These are phyloP conservation scores for Pseudomyrmex sp. DNA, from an alignment of 1,140 invertebrate genomes.

Conservation along the genomic window DNA sequence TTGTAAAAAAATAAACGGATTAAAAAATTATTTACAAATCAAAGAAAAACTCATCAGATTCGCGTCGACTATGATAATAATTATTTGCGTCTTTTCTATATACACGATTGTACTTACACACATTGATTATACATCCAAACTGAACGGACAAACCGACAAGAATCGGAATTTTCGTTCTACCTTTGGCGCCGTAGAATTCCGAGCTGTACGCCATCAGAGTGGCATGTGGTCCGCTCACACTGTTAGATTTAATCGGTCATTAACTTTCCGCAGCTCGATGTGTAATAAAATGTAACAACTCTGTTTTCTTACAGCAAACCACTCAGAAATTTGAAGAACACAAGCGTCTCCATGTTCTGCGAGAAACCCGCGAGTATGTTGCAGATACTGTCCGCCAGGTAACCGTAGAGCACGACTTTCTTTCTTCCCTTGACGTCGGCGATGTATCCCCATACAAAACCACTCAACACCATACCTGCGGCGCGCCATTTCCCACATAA, in stretches of 20 bases:
- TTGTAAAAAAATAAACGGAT: not conserved
- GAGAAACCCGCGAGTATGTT: slow-evolving; percentile 89
- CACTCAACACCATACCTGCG: slow-evolving; percentile 92
- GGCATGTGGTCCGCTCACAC: slow-evolving; percentile 90
- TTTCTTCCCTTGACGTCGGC: slow-evolving; percentile 91
- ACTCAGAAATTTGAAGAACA: slow-evolving; percentile 90
- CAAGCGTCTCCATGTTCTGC: slow-evolving; percentile 89
- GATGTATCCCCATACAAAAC: slow-evolving; percentile 92
- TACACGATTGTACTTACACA: slow-evolving; percentile 72
- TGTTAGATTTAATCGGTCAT: slow-evolving; percentile 73
- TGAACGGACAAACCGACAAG: slow-evolving; percentile 86
- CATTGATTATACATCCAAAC: slow-evolving; percentile 77
- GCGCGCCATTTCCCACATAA: slow-evolving; percentile 13
- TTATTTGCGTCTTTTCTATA: not conserved
- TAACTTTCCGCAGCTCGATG: no score
- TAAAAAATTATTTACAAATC: no score
- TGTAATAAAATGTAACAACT: not conserved
- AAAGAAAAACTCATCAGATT: not conserved
- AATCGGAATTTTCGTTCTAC: slow-evolving; percentile 88
- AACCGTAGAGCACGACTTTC: slow-evolving; percentile 89
- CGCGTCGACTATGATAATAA: not conserved
- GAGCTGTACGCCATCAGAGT: slow-evolving; percentile 90
- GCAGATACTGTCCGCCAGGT: slow-evolving; percentile 89
- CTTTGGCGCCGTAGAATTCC: slow-evolving; percentile 88
- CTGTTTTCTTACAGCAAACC: slow-evolving; percentile 90